These are phyloP conservation scores for Biston stratarius DNA, from an alignment of 2,888 invertebrate species.

Conservation along the genomic window DNA sequence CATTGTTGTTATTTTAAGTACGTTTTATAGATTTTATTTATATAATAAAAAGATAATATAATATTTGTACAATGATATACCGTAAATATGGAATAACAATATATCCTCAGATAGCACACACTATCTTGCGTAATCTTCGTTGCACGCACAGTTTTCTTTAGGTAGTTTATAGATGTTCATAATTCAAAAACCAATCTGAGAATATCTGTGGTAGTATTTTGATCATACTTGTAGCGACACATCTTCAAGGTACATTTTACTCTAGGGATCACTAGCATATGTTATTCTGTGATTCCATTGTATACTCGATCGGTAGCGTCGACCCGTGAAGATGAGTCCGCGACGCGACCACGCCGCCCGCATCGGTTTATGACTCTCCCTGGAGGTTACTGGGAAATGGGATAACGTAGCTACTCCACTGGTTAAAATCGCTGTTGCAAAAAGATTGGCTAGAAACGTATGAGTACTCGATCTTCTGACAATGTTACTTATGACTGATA, in stretches of 20 bases:
- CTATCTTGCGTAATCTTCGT: no score
- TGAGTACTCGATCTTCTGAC: background rate
- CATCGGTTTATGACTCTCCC: constrained; percentile 72
- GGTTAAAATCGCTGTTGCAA: constrained; percentile 6
- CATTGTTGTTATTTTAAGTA: no score
- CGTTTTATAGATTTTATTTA: no score
- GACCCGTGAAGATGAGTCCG: constrained; percentile 54
- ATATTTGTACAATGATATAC: no score
- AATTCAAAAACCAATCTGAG: no score
- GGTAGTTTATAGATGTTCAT: no score
- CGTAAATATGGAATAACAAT: background rate
- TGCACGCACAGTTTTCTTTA: no score
- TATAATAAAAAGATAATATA: no score
- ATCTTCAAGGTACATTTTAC: no score
- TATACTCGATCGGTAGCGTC: constrained; percentile 48
- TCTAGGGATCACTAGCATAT: background rate
- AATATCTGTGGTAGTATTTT: background rate
- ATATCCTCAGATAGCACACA: no score
- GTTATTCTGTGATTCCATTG: constrained; percentile 49
- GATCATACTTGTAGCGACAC: constrained; percentile 1
- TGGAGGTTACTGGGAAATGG: constrained; percentile 51
- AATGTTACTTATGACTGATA: background rate
- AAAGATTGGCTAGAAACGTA: background rate
- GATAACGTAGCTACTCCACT: constrained; percentile 23
- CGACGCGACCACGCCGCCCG: constrained; percentile 73